Evolutionary conservation across 2,888 invertebrate genomes (phyloP).

Genomic region (Netelia virgata): DNA sequence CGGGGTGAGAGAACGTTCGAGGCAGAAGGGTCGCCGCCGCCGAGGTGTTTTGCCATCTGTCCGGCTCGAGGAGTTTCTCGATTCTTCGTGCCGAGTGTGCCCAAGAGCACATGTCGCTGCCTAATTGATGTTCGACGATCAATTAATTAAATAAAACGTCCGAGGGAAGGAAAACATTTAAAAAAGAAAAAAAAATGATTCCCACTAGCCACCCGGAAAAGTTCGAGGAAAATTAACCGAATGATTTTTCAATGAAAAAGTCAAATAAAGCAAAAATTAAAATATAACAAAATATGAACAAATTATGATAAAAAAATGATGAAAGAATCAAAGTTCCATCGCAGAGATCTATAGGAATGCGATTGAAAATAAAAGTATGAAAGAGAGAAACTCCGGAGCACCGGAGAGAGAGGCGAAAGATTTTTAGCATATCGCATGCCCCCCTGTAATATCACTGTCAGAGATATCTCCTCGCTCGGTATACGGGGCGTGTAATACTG

Average conservation of each 20-base stretch:
- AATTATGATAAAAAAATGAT: background rate
- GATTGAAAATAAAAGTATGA: conserved; percentile 32
- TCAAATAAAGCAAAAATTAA: background rate
- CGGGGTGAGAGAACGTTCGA: conserved; percentile 33
- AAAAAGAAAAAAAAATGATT: conserved; percentile 27
- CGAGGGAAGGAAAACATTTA: conserved; percentile 4
- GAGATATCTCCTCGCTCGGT: conserved; percentile 60
- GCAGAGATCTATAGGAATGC: background rate
- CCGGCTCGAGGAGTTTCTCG: conserved; percentile 46
- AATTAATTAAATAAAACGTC: conserved; percentile 50
- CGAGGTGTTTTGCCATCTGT: conserved; percentile 62
- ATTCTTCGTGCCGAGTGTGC: conserved; percentile 26
- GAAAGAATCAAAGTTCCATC: background rate
- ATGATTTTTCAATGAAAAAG: background rate
- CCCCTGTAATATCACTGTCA: conserved; percentile 65
- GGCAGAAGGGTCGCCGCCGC: conserved; percentile 37
- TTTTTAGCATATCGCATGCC: conserved; percentile 63
- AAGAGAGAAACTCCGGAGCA: background rate
- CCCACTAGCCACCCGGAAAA: conserved; percentile 4
- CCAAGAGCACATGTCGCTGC: conserved; percentile 44
- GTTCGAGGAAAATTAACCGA: background rate
- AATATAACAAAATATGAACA: background rate
- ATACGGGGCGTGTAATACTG: conserved; percentile 65
- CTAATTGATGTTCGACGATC: conserved; percentile 56
- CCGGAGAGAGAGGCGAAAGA: background rate